Evolutionary conservation across 35 echinoderm and acorn worm genomes (phyloP).

Genomic region (Acanthaster planci): DNA sequence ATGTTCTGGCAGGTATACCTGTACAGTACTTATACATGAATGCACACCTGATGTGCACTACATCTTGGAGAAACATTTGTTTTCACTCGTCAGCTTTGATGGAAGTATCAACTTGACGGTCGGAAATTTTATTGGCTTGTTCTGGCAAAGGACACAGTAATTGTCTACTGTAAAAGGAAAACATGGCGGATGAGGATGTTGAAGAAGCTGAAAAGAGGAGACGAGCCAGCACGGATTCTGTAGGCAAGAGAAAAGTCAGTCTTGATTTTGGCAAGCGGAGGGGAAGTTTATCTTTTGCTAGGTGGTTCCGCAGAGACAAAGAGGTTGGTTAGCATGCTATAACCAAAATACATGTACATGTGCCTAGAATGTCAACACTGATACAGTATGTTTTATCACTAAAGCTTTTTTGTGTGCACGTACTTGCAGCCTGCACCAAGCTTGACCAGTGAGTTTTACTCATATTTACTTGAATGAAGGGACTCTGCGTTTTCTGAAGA

Average conservation of each 20-base stretch:
- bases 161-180: not conserved
- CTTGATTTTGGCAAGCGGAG: conserved; percentile 8
- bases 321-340: conserved; percentile 4
- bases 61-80: not conserved
- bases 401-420: no score
- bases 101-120: not conserved
- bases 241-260: not conserved
- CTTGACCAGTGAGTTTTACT: no score
- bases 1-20: not conserved
- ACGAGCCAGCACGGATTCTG: not conserved
- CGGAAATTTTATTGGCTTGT: not conserved
- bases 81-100: not conserved
- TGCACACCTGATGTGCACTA: no score
- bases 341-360: no score
- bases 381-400: no score
- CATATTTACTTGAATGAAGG: no score
- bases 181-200: not conserved
- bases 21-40: not conserved
- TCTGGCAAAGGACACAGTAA: not conserved
- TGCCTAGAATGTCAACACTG: no score
- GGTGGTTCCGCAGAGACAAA: conserved; percentile 7
- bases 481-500: no score
- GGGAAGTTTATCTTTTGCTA: conserved; percentile 20
- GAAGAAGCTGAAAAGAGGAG: conserved; percentile 4
- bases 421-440: no score